phyloP scores from a whole-genome alignment of 2,888 invertebrate species.

The Lutraria lutraria region DNA sequence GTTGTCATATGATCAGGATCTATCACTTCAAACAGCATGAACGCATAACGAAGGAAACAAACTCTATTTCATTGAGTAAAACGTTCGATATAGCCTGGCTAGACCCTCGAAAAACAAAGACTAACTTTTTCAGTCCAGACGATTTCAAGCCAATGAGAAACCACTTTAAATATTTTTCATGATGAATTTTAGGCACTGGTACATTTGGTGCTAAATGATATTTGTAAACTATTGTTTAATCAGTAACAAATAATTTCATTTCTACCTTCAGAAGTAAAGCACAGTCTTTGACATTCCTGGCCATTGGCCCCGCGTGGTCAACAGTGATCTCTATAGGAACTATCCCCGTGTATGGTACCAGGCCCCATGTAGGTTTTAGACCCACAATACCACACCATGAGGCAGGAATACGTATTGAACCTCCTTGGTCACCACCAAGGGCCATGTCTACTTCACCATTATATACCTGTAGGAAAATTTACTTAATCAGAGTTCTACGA shows the following conservation, averaged over 20 bases:
- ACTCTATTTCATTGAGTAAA: no score
- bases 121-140: no score
- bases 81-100: no score
- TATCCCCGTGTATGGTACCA: slow-evolving; percentile 84
- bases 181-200: no score
- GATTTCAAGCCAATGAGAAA: no score
- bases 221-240: neutral
- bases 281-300: slow-evolving; percentile 82
- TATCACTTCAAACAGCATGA: no score
- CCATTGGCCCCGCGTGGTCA: slow-evolving; percentile 85
- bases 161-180: no score
- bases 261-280: slow-evolving; percentile 83
- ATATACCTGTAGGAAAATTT: slow-evolving; percentile 72
- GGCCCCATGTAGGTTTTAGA: slow-evolving; percentile 83
- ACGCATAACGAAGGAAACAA: no score
- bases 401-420: slow-evolving; percentile 84
- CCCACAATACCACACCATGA: slow-evolving; percentile 84
- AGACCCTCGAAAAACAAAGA: no score
- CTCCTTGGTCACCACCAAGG: slow-evolving; percentile 84
- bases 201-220: no score
- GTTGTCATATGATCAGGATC: no score
- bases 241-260: neutral
- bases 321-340: slow-evolving; percentile 77
- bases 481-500: neutral
- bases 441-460: slow-evolving; percentile 82